These are phyloP conservation scores for Falco naumanni DNA, from an alignment of 2,797 vertebrate species.

Conservation along the genomic window DNA sequence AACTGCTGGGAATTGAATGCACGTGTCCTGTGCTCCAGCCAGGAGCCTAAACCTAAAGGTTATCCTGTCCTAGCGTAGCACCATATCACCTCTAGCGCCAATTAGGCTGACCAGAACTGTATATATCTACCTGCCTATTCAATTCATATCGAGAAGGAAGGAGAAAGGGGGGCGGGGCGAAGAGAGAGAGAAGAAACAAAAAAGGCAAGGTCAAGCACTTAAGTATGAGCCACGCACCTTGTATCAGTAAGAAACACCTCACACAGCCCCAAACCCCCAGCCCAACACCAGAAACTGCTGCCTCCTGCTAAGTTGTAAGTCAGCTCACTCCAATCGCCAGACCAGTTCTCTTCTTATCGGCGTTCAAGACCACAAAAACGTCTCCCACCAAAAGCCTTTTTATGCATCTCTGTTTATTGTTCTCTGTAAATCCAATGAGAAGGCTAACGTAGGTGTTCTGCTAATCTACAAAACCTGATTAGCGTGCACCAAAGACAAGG, in stretches of 20 bases:
- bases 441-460: not conserved
- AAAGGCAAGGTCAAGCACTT: conserved; percentile 17
- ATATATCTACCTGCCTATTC: conserved; percentile 35
- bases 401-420: not conserved
- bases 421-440: not conserved
- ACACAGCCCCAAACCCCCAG: not conserved
- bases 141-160: conserved; percentile 38
- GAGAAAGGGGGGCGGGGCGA: not conserved
- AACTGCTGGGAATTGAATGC: not conserved
- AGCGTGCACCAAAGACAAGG: not conserved
- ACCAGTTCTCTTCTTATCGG: not conserved
- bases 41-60: conserved; percentile 25
- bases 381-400: not conserved
- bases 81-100: conserved; percentile 25
- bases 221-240: not conserved
- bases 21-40: not conserved
- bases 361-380: not conserved
- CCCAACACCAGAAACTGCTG: not conserved
- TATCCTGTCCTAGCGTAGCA: conserved; percentile 7
- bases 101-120: conserved; percentile 7
- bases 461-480: not conserved
- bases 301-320: not conserved
- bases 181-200: rapidly evolving
- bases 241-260: not conserved
- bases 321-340: not conserved